Evolutionary conservation across 1,140 invertebrate genomes (phyloP), one percentile per base, ranked within the genome.

Genomic region (Pteromalus puparum): DNA sequence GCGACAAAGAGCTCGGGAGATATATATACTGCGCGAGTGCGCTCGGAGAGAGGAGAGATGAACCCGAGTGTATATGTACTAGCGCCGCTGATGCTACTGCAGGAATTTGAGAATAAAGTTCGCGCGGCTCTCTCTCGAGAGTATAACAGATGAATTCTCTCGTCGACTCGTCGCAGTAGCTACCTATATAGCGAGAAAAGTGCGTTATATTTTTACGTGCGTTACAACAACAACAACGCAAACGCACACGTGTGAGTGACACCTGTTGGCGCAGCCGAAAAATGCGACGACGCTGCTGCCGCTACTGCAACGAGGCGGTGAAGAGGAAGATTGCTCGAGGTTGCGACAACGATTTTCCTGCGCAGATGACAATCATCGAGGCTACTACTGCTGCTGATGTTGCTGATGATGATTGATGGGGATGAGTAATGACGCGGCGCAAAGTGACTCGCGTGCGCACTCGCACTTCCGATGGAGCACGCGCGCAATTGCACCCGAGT

Each of bases 401-500:
- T 21, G 13, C 0, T 18, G 48, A 61, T 61, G 53, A 61, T 61
- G 53, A 61, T 61, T 61, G 53, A 61, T 61, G 53, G 53, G 53
- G 15, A 53, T 53, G 18, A n/a, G 53, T 61, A 61, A 61, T 61
- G 53, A 61, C 53, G 53, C 53, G 53, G 18, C 53, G 53, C 53
- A 61, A 61, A 61, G 21, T 61, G 53, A 61, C 53, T 61, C 67
- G 67, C 67, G 67, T 30, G 67, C 28, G 67, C 67, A 26, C 67
- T 30, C 67, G 67, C 53, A 30, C 67, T 70, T 70, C 67, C 67
- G 67, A 26, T 26, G 67, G 24, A 70, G 67, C 67, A 70, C 67
- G 67, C 67, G 67, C 26, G 67, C 67, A 70, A 30, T 61, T 61
- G 67, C 67, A 70, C 0, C 67, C 24, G 7, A 30, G 67, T 70